Evolutionary conservation across 2,888 invertebrate genomes (phyloP), one percentile per base, ranked within the genome.

Genomic region (Antitype chi): DNA sequence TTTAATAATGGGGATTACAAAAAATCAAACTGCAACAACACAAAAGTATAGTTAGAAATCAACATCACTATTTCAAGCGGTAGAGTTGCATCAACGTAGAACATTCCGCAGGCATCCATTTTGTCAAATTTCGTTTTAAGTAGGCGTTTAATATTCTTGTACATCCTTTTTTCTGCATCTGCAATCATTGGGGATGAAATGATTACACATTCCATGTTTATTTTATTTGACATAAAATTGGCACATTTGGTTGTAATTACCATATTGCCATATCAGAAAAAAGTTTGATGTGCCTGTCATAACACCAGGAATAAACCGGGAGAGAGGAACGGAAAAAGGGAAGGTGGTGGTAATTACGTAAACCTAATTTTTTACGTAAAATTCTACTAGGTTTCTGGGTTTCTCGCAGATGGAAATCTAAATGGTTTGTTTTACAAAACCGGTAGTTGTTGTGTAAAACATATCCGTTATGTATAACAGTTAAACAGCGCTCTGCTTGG

Each of bases 81-180:
- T 28, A 74, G 23, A 9, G 23, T 17, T 23, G 59, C 74, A 72
- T 74, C 74, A 25, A 74, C 49, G 59, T 52, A 52, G 3, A 72
- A 73, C 28, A 74, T 73, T 43, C 59, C 59, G 25, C 74, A 74
- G 23, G 72, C 74, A 23, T 74, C 23, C 73, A 74, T 52, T 32
- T 74, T 74, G 49, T 52, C 1, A 8, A 72, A 74, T 28, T 17
- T 25, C 0, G 59, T 59, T 59, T 32, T 25, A 8, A 38, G 38
- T 7, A 74, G 38, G 1, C 74, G 74, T 60, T 38, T 72, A 17
- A 74, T 59, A 52, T 74, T 74, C 49, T 74, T 74, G 72, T 23
- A 38, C 17, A 74, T 38, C 17, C 49, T 72, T 72, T 59, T 74
- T 38, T 74, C 72, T 32, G 17, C 38, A 23, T 52, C 74, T 74